Evolutionary conservation across 1,140 invertebrate genomes (phyloP).

Genomic region (Pectinophora gossypiella): DNA sequence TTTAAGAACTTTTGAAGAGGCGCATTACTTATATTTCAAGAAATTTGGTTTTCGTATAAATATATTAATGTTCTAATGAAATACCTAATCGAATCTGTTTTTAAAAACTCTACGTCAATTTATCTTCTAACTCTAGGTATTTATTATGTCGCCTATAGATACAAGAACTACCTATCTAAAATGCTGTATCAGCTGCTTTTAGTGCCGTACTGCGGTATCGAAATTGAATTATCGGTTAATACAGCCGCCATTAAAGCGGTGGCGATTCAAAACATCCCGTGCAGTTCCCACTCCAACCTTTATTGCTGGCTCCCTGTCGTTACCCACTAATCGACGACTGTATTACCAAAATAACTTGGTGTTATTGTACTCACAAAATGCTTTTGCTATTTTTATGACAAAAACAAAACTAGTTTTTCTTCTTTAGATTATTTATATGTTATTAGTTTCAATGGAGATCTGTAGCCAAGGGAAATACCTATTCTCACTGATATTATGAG

Average conservation of each 20-base stretch:
- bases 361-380: slow-evolving; percentile 13
- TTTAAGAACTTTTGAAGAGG: no score
- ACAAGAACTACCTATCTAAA: slow-evolving; percentile 14
- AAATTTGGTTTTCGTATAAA: no score
- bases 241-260: slow-evolving; percentile 55
- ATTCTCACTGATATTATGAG: no score
- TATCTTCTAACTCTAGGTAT: no score
- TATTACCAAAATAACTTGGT: slow-evolving; percentile 63
- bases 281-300: slow-evolving; percentile 44
- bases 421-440: no score
- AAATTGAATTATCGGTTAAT: slow-evolving; percentile 65
- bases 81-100: no score
- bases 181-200: slow-evolving; percentile 23
- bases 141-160: no score
- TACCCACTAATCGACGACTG: slow-evolving; percentile 65
- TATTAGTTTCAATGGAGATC: no score
- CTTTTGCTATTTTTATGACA: neutral
- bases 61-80: no score
- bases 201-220: slow-evolving; percentile 29
- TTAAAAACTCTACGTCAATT: no score
- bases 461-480: no score
- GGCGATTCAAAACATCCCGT: slow-evolving; percentile 71
- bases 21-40: no score
- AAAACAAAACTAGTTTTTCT: neutral
- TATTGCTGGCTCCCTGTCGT: slow-evolving; percentile 58